Evolutionary conservation across 30 jellyfish, hydroid and myxozoan species (phyloP), one percentile per base, ranked within the genome.

Genomic region (Chrysaora quinquecirrha): DNA sequence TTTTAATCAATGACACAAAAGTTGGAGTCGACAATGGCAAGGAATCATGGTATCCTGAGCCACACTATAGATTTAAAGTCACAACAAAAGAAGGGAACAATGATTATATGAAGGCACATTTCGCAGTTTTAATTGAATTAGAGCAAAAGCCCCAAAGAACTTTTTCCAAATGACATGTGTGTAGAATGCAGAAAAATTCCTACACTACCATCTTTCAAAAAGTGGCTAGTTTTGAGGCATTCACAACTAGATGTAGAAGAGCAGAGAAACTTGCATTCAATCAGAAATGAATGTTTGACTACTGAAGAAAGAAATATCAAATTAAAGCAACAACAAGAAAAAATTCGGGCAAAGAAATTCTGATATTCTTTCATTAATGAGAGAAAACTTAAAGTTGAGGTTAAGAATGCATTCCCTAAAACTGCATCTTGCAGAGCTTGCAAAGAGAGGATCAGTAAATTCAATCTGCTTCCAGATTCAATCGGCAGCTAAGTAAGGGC

Each of bases 31-130:
- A 60, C 23, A 60, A 60, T 21, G 33, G 32, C 11, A 25, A 60
- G 33, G 72, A 60, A 25, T 60, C 72, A 25, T 60, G 72, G 72
- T 60, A 60, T 25, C 19, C 72, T 4, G 72, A 60, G 33, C 33
- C 72, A n/a, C 33, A 21, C n/a, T 60, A 60, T 25, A 21, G 22
- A 6, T 60, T 60, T 25, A 10, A 43, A 43, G 9, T 43, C 12
- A 43, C 16, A 16, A 43, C 9, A 6, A 6, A 6, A 16, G 58
- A 43, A 43, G 58, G 58, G 16, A 16, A 43, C 12, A 43, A 43
- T 9, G 58, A 6, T 16, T 9, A 43, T 43, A 43, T 43, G 58
- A 6, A 43, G 58, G 58, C 9, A 43, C 58, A 43, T 43, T 43
- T 43, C 9, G 58, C 12, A 43, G 58, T 16, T 6, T 6, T 6